Percentiles rank a stretch among this genome's conserved stretches.
Evolutionary conservation across 2,888 invertebrate species (phyloP).

Genomic region (Nineta flava): DNA sequence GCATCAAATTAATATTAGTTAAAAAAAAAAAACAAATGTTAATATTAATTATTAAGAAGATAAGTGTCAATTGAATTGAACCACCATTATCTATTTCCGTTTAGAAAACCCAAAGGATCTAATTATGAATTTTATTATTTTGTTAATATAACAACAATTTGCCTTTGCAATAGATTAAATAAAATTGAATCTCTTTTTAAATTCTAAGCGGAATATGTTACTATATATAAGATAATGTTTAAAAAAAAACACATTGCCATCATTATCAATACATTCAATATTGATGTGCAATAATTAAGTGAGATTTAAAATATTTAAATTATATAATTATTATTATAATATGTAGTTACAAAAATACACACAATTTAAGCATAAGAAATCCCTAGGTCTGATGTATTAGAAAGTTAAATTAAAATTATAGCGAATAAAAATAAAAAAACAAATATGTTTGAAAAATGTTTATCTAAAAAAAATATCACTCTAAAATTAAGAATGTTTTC

Average conservation of each 20-base stretch:
- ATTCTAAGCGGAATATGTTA: too few relatives aligned
- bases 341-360: conserved; percentile 25
- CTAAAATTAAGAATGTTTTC: too few relatives aligned
- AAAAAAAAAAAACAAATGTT: not conserved
- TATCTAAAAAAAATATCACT: too few relatives aligned
- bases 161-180: too few relatives aligned
- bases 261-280: not conserved
- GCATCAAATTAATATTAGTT: not conserved
- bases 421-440: too few relatives aligned
- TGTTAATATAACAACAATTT: too few relatives aligned
- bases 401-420: not conserved
- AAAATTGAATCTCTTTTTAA: too few relatives aligned
- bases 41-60: not conserved
- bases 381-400: conserved; percentile 4
- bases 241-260: not conserved
- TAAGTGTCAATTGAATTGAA: not conserved
- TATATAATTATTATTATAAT: conserved; percentile 13
- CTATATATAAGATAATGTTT: not conserved
- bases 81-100: not conserved
- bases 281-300: not conserved
- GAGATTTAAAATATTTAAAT: not conserved
- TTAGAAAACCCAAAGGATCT: not conserved
- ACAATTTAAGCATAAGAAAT: not conserved
- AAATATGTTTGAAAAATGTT: not conserved
- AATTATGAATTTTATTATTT: too few relatives aligned